A percentile compares a stretch with the other conserved stretches of the same genome.
Conservation (phyloP, 2,113 vertebrate genomes). For the Dicentrarchus labrax region DNA sequence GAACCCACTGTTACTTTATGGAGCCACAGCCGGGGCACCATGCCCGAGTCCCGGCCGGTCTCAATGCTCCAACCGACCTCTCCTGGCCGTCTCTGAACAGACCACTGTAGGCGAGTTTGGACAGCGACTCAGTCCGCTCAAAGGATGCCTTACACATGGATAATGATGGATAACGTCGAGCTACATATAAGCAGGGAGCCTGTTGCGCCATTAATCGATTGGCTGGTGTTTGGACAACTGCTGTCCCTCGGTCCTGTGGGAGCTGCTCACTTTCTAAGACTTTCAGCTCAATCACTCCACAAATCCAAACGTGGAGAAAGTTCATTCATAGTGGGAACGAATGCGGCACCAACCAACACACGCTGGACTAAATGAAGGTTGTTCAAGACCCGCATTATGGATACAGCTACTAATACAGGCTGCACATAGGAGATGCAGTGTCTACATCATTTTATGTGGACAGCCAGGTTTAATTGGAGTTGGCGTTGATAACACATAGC, state of each 20-base stretch:
- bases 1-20: slow-evolving; percentile 19
- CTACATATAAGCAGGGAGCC: slow-evolving; percentile 20
- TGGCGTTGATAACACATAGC: not conserved
- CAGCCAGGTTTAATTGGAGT: not conserved
- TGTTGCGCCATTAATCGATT: slow-evolving; percentile 69
- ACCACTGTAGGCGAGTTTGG: slow-evolving; percentile 19
- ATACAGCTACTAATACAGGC: not conserved
- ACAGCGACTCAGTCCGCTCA: slow-evolving; percentile 1
- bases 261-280: slow-evolving; percentile 32
- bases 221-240: slow-evolving; percentile 74
- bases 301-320: not conserved
- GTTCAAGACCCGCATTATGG: not conserved
- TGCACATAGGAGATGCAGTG: not conserved
- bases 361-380: not conserved
- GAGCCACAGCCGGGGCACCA: slow-evolving; percentile 29
- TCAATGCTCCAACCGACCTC: slow-evolving; percentile 33
- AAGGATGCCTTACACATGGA: slow-evolving; percentile 31
- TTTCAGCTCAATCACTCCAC: not conserved
- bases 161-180: slow-evolving; percentile 50
- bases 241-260: slow-evolving; percentile 28
- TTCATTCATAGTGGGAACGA: slow-evolving; percentile 11
- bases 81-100: slow-evolving; percentile 13
- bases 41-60: slow-evolving; percentile 35
- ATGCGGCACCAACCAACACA: slow-evolving; percentile 2
- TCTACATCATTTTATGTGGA: not conserved